Conservation (phyloP, 2,888 invertebrate genomes). For the Galerucella calmariensis region DNA sequence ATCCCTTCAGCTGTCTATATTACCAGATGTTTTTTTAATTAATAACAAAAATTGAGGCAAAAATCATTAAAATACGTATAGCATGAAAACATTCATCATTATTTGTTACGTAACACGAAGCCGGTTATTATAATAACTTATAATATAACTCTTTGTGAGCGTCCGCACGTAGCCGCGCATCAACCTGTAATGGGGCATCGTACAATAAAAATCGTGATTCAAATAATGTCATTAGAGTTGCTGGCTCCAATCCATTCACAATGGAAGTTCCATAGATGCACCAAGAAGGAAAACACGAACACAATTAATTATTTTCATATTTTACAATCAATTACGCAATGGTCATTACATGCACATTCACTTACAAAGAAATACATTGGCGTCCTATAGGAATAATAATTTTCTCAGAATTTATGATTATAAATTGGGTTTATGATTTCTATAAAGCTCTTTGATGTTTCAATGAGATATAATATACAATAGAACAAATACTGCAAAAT, state of each 20-base stretch:
- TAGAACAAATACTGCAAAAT: too few species aligned
- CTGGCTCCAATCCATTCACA: background rate
- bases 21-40: too few species aligned
- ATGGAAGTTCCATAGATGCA: conserved; percentile 5
- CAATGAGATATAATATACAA: too few species aligned
- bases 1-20: too few species aligned
- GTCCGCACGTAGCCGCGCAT: background rate
- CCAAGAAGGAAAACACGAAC: conserved; percentile 30
- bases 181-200: conserved; percentile 1
- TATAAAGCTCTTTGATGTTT: too few species aligned
- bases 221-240: conserved; percentile 33
- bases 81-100: background rate
- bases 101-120: conserved; percentile 6
- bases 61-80: too few species aligned
- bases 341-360: conserved; percentile 30
- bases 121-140: background rate
- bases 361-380: conserved; percentile 28
- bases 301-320: conserved; percentile 43
- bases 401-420: too few species aligned
- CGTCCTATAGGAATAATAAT: too few species aligned
- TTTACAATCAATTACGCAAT: conserved; percentile 41
- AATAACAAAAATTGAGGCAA: too few species aligned
- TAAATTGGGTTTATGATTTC: too few species aligned
- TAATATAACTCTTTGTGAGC: background rate
- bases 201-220: conserved; percentile 34